These are phyloP conservation scores for Sphinx pinastri DNA, from an alignment of 2,888 invertebrate species.

Conservation along the genomic window DNA sequence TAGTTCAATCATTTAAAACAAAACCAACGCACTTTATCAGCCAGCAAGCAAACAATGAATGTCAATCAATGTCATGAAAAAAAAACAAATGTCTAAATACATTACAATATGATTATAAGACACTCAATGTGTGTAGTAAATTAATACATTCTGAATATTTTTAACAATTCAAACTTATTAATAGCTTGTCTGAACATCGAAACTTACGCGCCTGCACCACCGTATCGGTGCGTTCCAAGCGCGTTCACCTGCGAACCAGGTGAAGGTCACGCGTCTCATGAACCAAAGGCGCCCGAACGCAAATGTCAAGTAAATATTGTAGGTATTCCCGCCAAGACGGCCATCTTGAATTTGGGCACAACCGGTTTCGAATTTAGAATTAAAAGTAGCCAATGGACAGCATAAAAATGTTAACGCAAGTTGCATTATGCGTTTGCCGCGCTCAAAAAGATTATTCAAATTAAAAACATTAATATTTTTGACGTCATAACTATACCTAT, in stretches of 20 bases:
- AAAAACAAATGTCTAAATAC: no score
- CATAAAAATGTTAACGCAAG: background rate
- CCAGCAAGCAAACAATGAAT: no score
- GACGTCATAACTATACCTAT: background rate
- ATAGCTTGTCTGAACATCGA: slow-evolving; percentile 2
- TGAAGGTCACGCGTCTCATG: slow-evolving; percentile 74
- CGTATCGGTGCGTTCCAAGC: slow-evolving; percentile 40
- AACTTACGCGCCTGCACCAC: background rate
- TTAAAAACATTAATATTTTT: no score
- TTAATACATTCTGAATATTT: background rate
- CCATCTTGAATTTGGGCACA: slow-evolving; percentile 72
- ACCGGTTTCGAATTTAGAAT: slow-evolving; percentile 7
- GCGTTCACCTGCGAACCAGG: slow-evolving; percentile 77
- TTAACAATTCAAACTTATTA: background rate
- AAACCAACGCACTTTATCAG: no score
- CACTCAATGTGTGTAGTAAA: no score
- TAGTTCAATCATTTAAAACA: no score
- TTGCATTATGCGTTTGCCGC: background rate
- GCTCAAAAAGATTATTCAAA: background rate
- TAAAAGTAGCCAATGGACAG: slow-evolving; percentile 28
- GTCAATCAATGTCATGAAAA: no score
- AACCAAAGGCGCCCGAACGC: slow-evolving; percentile 59
- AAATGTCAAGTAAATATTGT: slow-evolving; percentile 70
- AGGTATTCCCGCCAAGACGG: slow-evolving; percentile 65
- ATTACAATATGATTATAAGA: no score